phyloP scores from a whole-genome alignment of 2,113 vertebrate genomes.

The Helogale parvula region DNA sequence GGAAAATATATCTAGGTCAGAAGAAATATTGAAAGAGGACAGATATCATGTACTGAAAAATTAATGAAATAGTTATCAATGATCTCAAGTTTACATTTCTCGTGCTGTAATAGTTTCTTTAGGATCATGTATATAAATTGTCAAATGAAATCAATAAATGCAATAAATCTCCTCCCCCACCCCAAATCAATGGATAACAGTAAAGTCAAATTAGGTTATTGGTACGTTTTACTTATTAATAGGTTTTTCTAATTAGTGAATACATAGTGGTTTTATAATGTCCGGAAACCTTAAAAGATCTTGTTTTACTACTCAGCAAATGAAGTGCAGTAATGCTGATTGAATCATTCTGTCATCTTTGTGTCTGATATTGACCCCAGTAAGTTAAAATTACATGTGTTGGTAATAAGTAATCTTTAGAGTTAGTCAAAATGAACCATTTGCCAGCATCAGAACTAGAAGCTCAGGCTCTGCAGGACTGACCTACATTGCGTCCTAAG shows the following conservation, averaged over 20 bases:
- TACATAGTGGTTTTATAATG: not conserved
- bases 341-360: conserved; percentile 51
- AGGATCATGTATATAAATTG: not conserved
- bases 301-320: not conserved
- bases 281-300: conserved; percentile 34
- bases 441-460: conserved; percentile 64
- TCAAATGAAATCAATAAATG: not conserved
- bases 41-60: not conserved
- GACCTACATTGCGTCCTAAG: conserved; percentile 74
- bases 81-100: conserved; percentile 8
- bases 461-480: conserved; percentile 60
- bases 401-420: conserved; percentile 59
- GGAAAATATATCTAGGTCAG: not conserved
- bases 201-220: not conserved
- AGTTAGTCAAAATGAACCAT: conserved; percentile 39
- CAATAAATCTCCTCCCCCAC: not conserved
- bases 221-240: conserved; percentile 32
- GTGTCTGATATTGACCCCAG: conserved; percentile 11
- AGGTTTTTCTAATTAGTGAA: conserved; percentile 48
- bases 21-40: conserved; percentile 31
- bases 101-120: not conserved
- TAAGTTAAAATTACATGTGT: conserved; percentile 61
- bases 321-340: not conserved
- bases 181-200: not conserved
- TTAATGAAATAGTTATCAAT: conserved; percentile 10